These are phyloP conservation scores for Decapterus maruadsi DNA, from an alignment of 2,797 vertebrate species.

Conservation along the genomic window DNA sequence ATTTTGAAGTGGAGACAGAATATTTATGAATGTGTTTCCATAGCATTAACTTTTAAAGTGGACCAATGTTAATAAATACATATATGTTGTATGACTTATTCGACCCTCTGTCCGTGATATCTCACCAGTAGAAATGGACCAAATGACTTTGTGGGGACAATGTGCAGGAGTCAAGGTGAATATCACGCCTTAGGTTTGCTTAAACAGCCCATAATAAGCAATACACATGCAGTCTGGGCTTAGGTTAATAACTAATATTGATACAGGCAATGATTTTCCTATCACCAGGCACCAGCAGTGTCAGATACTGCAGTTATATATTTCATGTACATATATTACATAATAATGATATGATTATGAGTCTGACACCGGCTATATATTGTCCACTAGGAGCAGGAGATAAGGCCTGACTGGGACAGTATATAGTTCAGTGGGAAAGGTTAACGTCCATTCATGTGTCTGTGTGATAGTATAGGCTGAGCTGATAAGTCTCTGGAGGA, in stretches of 20 bases:
- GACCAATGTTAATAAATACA: constrained; percentile 53
- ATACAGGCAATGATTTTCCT: constrained; percentile 64
- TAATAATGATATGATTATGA: constrained; percentile 65
- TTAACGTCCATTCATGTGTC: constrained; percentile 64
- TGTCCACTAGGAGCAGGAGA: constrained; percentile 67
- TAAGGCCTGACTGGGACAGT: constrained; percentile 60
- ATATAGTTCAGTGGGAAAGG: constrained; percentile 63
- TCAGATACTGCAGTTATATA: constrained; percentile 49
- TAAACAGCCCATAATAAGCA: constrained; percentile 51
- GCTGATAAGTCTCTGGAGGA: constrained; percentile 58
- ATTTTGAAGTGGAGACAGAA: constrained; percentile 29
- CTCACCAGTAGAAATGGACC: constrained; percentile 34
- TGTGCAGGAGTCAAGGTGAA: constrained; percentile 69
- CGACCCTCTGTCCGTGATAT: constrained; percentile 58
- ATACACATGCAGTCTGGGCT: constrained; percentile 35
- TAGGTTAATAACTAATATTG: constrained; percentile 64
- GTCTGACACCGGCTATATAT: constrained; percentile 62
- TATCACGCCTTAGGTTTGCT: constrained; percentile 26
- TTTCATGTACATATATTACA: constrained; percentile 63
- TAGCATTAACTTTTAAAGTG: constrained; percentile 62
- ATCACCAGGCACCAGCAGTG: constrained; percentile 68
- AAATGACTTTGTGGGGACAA: constrained; percentile 54
- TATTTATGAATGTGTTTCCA: constrained; percentile 68
- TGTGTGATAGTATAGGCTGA: constrained; percentile 59
- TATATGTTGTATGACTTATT: constrained; percentile 44